Conservation (phyloP, 2,113 vertebrate genomes). For the Dicentrarchus labrax region DNA sequence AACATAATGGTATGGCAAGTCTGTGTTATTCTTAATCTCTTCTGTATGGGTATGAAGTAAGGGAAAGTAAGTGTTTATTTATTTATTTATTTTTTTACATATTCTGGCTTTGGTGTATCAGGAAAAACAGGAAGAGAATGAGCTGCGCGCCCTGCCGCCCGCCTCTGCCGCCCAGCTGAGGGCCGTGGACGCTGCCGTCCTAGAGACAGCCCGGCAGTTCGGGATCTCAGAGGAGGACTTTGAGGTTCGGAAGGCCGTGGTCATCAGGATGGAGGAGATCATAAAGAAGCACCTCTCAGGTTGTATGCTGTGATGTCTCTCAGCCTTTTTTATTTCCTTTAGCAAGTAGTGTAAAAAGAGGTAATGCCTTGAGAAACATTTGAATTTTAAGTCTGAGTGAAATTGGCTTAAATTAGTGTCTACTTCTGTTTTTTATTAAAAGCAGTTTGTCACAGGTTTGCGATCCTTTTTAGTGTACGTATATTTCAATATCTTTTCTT, state of each 20-base stretch:
- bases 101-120: slow-evolving; percentile 54
- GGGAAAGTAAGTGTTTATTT: background rate
- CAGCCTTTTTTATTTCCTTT: background rate
- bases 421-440: background rate
- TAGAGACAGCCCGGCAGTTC: slow-evolving; percentile 87
- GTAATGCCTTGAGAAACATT: background rate
- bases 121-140: slow-evolving; percentile 99
- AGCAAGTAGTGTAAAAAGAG: background rate
- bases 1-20: slow-evolving; percentile 91
- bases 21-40: no score
- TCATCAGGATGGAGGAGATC: slow-evolving; percentile 91
- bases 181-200: slow-evolving; percentile 90
- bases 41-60: background rate
- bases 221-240: slow-evolving; percentile 96
- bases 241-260: slow-evolving; percentile 87
- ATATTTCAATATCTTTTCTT: background rate
- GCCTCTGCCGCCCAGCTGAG: slow-evolving; percentile 89
- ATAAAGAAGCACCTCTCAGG: slow-evolving; percentile 91
- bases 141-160: slow-evolving; percentile 91
- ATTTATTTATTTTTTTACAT: no score
- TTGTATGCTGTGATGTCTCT: slow-evolving; percentile 63
- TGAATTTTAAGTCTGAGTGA: background rate
- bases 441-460: background rate
- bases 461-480: background rate
- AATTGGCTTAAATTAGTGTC: background rate